Evolutionary conservation across 1,140 invertebrate species (phyloP), one percentile per base, ranked within the genome.

Genomic region (Centruroides sculpturatus): DNA sequence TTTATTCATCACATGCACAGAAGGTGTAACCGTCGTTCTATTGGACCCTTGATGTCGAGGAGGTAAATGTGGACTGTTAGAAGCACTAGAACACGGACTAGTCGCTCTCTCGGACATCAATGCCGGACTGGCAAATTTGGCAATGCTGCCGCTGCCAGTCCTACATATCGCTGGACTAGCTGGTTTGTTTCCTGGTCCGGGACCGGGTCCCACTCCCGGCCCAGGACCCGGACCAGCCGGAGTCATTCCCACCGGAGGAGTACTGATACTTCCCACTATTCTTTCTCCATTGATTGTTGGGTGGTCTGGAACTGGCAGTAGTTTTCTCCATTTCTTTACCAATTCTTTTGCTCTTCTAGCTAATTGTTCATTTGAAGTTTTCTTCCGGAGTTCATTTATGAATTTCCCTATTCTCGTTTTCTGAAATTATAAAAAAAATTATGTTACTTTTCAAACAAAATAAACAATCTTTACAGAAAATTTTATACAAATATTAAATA

Each of bases 371-470:
- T 88, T 84, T 54, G 77, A 82, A 47, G 89, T 91, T 73, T 90
- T 88, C 60, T 86, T 78, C 57, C 92, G 80, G 35, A 95, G 75
- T 74, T 93, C 88, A 76, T 96, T 96, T 70, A 96, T 86, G 71
- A 88, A 83, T 75, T 87, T 89, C n/a, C 91, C 92, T 73, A 97
- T 79, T 82, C 92, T 79, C 80, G 92, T 86, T 71, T 77, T 77
- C 84, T 86, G 71, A 57, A 77, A 76, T 57, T 63, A 52, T 66
- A 64, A 65, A 64, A 64, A 65, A 51, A 60, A 51, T 52, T 23
- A 23, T 2, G 23, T 23, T 23, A 23, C 23, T 23, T 23, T 23
- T 2, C 23, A 23, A 23, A 23, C 23, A 2, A 23, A n/a, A n/a
- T n/a, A n/a, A 23, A 23, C 23, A 23, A 23, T 23, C 23, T 23